Evolutionary conservation across 2,113 vertebrate genomes (phyloP).

Genomic region (Morone chrysops): DNA sequence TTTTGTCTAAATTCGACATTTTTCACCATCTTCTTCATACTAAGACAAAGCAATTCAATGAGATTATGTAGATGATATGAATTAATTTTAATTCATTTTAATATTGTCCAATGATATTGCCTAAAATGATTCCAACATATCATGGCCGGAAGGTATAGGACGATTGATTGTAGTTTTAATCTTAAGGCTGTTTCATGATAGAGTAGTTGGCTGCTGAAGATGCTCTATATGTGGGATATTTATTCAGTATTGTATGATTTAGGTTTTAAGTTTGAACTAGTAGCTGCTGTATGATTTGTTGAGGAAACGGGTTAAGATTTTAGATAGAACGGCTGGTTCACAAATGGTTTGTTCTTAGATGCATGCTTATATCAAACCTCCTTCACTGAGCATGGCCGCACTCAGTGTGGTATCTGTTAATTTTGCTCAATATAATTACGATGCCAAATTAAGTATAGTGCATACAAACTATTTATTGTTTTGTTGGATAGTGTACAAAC

Average conservation of each 20-base stretch:
- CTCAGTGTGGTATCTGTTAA: too few species aligned
- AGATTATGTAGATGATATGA: background rate
- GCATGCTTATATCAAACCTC: background rate
- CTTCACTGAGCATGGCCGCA: background rate
- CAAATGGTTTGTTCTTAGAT: slow-evolving; percentile 8
- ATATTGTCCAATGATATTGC: slow-evolving; percentile 17
- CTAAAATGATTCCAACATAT: slow-evolving; percentile 13
- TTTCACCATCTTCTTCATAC: background rate
- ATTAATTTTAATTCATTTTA: background rate
- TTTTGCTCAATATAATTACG: background rate
- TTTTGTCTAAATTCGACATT: background rate
- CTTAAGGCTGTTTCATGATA: slow-evolving; percentile 11
- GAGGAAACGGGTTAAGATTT: background rate
- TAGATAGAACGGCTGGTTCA: slow-evolving; percentile 22
- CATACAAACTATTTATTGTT: background rate
- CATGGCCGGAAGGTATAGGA: slow-evolving; percentile 20
- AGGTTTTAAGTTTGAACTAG: slow-evolving; percentile 23
- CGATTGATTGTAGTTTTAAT: slow-evolving; percentile 39
- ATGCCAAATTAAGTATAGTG: background rate
- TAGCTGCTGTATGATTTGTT: background rate
- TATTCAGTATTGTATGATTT: slow-evolving; percentile 16
- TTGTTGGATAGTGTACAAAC: background rate
- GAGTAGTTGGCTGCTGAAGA: slow-evolving; percentile 20
- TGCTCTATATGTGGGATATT: background rate
- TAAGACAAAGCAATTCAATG: background rate